These are phyloP conservation scores for Petaurus breviceps DNA, from an alignment of 2,113 vertebrate genomes.

Conservation along the genomic window DNA sequence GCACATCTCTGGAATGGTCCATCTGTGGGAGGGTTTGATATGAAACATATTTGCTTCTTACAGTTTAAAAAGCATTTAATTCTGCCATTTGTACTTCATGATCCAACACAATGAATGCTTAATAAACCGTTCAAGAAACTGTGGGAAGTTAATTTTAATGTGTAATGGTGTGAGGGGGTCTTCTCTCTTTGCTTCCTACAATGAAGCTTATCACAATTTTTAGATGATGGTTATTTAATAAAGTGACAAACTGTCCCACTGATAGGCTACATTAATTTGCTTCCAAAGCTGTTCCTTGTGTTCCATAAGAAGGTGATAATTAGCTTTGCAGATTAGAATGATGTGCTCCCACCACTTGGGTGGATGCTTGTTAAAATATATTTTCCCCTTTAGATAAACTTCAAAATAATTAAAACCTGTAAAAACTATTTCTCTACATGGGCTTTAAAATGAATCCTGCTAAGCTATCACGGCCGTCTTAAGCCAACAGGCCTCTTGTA, in stretches of 20 bases:
- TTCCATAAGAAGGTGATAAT: conserved; percentile 96
- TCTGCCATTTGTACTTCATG: conserved; percentile 76
- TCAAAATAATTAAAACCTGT: conserved; percentile 84
- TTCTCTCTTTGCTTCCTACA: conserved; percentile 80
- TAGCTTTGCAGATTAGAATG: conserved; percentile 97
- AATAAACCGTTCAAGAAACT: conserved; percentile 81
- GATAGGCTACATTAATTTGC: conserved; percentile 95
- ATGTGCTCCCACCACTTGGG: conserved; percentile 92
- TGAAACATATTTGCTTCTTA: conserved; percentile 66
- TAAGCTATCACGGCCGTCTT: conserved; percentile 78
- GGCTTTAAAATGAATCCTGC: conserved; percentile 75
- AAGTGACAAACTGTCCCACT: conserved; percentile 97
- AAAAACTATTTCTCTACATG: conserved; percentile 76
- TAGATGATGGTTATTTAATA: conserved; percentile 87
- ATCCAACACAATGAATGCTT: conserved; percentile 74
- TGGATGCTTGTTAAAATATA: conserved; percentile 91
- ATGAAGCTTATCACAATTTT: conserved; percentile 84
- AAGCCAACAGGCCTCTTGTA: conserved; percentile 76
- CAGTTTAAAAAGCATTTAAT: conserved; percentile 75
- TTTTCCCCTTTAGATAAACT: conserved; percentile 84
- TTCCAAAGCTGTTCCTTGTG: conserved; percentile 92
- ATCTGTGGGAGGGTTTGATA: conserved; percentile 14
- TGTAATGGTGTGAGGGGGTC: conserved; percentile 70
- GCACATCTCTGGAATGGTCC: background rate
- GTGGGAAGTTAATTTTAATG: conserved; percentile 84